Conservation (phyloP, 2,888 invertebrate genomes). For the Lapara coniferarum region DNA sequence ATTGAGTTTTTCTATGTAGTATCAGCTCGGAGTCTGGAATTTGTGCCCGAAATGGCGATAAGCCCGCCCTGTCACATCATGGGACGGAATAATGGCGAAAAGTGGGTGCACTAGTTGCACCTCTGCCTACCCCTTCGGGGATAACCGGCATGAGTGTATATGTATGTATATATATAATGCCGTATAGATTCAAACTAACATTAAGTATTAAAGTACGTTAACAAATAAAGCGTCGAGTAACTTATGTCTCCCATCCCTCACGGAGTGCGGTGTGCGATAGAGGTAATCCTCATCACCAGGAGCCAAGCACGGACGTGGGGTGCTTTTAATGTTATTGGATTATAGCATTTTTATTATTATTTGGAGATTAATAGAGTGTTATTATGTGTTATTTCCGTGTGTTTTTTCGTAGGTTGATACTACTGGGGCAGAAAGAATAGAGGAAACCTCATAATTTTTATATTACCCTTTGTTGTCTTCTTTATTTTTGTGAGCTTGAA, state of each 20-base stretch:
- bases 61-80: too few relatives aligned
- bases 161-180: too few relatives aligned
- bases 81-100: too few relatives aligned
- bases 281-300: neutral
- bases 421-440: too few relatives aligned
- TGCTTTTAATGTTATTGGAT: constrained; percentile 3
- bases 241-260: constrained; percentile 5
- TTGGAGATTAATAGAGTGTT: neutral
- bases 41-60: too few relatives aligned
- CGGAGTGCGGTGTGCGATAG: constrained; percentile 2
- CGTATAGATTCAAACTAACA: neutral
- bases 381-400: neutral
- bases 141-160: too few relatives aligned
- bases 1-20: too few relatives aligned
- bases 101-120: too few relatives aligned
- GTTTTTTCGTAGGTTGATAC: too few relatives aligned
- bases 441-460: too few relatives aligned
- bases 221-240: constrained; percentile 7
- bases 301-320: neutral
- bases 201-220: neutral
- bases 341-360: neutral
- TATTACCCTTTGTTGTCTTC: neutral
- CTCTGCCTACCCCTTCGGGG: too few relatives aligned
- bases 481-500: neutral
- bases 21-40: too few relatives aligned